Evolutionary conservation across 37 sponge, comb jelly and placozoan species (phyloP).

Genomic region (Ianthella basta): DNA sequence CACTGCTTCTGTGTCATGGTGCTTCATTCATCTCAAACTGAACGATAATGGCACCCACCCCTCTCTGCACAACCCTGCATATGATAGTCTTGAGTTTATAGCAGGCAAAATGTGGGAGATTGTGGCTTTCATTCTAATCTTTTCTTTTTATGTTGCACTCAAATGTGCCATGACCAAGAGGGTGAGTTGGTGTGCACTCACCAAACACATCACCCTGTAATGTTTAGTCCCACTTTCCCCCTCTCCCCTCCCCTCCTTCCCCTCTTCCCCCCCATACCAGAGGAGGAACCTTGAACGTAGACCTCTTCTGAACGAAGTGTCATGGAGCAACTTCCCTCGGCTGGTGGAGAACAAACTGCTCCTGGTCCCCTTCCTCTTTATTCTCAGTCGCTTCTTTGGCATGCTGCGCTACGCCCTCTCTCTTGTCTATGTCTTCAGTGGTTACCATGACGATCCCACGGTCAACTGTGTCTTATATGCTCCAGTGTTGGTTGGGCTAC

Average conservation of each 20-base stretch:
- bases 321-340: not conserved
- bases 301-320: not conserved
- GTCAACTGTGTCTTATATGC: not conserved
- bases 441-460: not conserved
- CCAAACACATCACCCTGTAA: no score
- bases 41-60: not conserved
- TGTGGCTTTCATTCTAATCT: not conserved
- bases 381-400: not conserved
- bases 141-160: not conserved
- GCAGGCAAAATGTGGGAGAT: conserved; percentile 19
- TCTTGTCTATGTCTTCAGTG: not conserved
- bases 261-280: not conserved
- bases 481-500: not conserved
- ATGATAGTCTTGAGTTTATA: conserved; percentile 1
- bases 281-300: not conserved
- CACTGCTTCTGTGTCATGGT: conserved; percentile 24
- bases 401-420: not conserved
- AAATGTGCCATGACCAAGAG: not conserved
- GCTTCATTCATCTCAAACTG: not conserved
- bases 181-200: not conserved
- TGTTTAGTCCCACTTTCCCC: no score
- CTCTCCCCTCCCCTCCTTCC: no score
- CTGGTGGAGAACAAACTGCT: not conserved
- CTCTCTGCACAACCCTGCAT: not conserved
- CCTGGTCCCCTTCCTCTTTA: not conserved